Evolutionary conservation across 2,888 invertebrate species (phyloP).

Genomic region (Hemistola chrysoprasaria): DNA sequence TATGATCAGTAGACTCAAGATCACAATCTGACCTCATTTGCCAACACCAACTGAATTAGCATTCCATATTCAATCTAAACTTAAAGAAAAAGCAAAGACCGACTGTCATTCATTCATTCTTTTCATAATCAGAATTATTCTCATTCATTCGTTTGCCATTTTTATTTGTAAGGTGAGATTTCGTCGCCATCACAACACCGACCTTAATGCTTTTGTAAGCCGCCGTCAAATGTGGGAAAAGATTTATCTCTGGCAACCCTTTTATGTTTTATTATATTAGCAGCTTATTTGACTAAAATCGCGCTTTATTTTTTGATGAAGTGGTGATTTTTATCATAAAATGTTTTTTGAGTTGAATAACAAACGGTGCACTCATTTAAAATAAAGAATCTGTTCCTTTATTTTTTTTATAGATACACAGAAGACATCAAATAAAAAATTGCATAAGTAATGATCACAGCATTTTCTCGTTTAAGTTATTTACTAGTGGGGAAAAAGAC

Average conservation of each 20-base stretch:
- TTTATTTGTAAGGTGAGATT: constrained; percentile 53
- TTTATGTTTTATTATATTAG: constrained; percentile 46
- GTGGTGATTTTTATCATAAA: constrained; percentile 3
- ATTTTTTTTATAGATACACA: too few species aligned
- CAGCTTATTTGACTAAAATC: constrained; percentile 30
- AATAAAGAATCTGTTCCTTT: too few species aligned
- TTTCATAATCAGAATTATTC: constrained; percentile 9
- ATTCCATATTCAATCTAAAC: constrained; percentile 8
- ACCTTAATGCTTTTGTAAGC: constrained; percentile 39
- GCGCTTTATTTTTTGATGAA: constrained; percentile 7
- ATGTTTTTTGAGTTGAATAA: background rate
- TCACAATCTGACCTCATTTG: background rate
- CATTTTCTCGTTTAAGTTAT: too few species aligned
- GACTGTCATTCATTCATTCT: background rate
- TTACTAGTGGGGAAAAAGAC: too few species aligned
- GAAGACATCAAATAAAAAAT: too few species aligned
- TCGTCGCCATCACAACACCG: constrained; percentile 59
- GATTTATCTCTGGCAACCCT: constrained; percentile 47
- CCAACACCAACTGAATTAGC: constrained; percentile 6
- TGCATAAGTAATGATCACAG: too few species aligned
- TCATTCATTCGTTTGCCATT: constrained; percentile 3
- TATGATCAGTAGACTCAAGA: background rate
- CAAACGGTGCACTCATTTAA: too few species aligned
- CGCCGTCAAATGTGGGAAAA: constrained; percentile 58
- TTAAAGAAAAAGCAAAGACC: too few species aligned